phyloP scores from a whole-genome alignment of 2,113 vertebrate genomes.

The Grammomys dolichurus region DNA sequence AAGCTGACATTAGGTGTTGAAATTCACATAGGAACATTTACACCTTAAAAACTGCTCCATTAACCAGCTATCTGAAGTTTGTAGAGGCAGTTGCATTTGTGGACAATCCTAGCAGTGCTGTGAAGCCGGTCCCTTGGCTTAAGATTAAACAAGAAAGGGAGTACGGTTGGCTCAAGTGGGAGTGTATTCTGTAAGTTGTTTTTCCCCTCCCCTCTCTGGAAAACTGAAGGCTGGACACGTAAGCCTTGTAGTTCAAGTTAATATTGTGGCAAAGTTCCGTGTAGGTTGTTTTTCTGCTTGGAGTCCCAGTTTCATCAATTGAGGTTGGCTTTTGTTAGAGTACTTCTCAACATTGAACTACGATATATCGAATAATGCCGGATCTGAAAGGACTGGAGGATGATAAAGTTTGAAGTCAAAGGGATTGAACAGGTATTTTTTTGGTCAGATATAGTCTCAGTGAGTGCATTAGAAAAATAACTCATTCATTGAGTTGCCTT shows the following conservation, averaged over 20 bases:
- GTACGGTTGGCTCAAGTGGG: conserved; percentile 73
- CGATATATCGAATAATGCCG: conserved; percentile 30
- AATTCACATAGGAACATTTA: conserved; percentile 57
- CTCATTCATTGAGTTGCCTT: background rate
- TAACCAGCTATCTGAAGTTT: conserved; percentile 76
- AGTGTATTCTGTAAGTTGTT: conserved; percentile 77
- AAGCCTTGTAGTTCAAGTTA: conserved; percentile 67
- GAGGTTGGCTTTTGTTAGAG: conserved; percentile 80
- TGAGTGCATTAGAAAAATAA: conserved; percentile 68
- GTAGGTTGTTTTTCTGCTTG: conserved; percentile 68
- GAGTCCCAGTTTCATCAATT: conserved; percentile 74
- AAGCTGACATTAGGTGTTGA: conserved; percentile 78
- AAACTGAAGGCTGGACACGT: conserved; percentile 66
- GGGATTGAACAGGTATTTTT: conserved; percentile 81
- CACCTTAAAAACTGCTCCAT: conserved; percentile 33
- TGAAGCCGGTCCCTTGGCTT: conserved; percentile 76
- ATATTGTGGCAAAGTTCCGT: conserved; percentile 68
- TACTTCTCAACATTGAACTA: conserved; percentile 76
- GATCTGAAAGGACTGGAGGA: conserved; percentile 61
- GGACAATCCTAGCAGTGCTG: conserved; percentile 71
- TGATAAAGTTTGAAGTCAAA: conserved; percentile 44
- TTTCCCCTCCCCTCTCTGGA: conserved; percentile 27
- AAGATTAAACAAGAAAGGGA: conserved; percentile 80
- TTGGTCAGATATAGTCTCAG: conserved; percentile 73
- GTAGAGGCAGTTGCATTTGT: conserved; percentile 76